Percentiles rank a stretch among this genome's conserved stretches.
Evolutionary conservation across 2,113 vertebrate species (phyloP).

Genomic region (Cinclus mexicanus): DNA sequence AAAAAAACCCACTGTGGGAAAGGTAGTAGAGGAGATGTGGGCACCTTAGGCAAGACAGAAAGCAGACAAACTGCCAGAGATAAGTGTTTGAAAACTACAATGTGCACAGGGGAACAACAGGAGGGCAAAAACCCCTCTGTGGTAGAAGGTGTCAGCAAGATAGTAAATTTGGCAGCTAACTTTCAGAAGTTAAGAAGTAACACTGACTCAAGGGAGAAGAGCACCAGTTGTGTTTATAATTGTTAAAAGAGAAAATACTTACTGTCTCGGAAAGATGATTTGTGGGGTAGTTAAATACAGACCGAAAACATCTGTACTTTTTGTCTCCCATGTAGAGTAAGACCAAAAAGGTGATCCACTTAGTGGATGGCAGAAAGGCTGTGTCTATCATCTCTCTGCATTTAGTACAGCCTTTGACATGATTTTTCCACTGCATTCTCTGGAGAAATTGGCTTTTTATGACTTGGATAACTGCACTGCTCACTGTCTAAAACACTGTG

Average conservation of each 20-base stretch:
- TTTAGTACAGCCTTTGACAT: not conserved
- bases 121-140: not conserved
- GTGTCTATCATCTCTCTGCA: not conserved
- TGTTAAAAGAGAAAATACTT: not conserved
- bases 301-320: not conserved
- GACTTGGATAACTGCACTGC: not conserved
- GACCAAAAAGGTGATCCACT: not conserved
- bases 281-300: not conserved
- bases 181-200: not conserved
- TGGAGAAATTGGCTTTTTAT: not conserved
- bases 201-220: not conserved
- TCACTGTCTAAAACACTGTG: not conserved
- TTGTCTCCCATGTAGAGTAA: not conserved
- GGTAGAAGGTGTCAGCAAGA: not conserved
- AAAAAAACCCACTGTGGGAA: not conserved
- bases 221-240: not conserved
- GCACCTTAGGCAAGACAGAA: not conserved
- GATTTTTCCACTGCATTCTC: not conserved
- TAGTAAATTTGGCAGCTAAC: not conserved
- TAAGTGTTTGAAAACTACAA: not conserved
- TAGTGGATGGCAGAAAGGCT: too few species aligned
- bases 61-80: not conserved
- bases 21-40: not conserved
- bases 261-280: not conserved
- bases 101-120: not conserved